Conservation (phyloP, 2,797 vertebrate genomes). For the Graptemys geographica region DNA sequence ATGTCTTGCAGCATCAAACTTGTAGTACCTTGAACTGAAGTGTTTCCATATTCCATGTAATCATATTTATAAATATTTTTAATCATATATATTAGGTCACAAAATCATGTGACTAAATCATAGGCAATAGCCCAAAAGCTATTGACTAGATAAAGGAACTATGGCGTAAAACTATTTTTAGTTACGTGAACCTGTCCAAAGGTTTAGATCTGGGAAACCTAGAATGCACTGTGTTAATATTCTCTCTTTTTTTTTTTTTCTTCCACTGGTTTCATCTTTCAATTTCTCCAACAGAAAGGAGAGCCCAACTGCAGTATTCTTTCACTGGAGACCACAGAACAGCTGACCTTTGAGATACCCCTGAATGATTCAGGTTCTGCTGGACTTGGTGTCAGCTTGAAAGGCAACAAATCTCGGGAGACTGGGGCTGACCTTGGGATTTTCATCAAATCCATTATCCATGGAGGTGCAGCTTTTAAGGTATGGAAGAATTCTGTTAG, state of each 20-base stretch:
- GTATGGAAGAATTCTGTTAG: constrained; percentile 73
- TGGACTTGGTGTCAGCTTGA: constrained; percentile 95
- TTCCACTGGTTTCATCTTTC: background rate
- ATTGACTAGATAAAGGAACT: background rate
- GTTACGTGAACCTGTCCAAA: background rate
- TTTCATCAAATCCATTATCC: constrained; percentile 98
- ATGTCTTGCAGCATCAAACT: constrained; percentile 45
- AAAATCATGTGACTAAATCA: constrained; percentile 14
- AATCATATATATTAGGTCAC: constrained; percentile 60
- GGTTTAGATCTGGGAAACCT: background rate
- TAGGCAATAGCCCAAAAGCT: background rate
- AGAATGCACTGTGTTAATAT: background rate
- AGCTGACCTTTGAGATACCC: constrained; percentile 96
- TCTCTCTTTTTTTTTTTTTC: constrained; percentile 4
- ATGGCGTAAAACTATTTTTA: background rate
- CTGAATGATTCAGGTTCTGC: constrained; percentile 96
- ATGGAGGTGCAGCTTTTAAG: constrained; percentile 97
- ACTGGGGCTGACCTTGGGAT: constrained; percentile 95
- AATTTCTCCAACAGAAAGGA: constrained; percentile 86
- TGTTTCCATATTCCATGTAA: constrained; percentile 44
- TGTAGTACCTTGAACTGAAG: constrained; percentile 43
- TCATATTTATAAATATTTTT: constrained; percentile 53
- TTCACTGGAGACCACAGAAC: constrained; percentile 88
- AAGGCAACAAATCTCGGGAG: constrained; percentile 97
- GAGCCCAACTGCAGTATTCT: constrained; percentile 82